Evolutionary conservation across 2,888 invertebrate species (phyloP).

Genomic region (Tenthredo scrophulariae): DNA sequence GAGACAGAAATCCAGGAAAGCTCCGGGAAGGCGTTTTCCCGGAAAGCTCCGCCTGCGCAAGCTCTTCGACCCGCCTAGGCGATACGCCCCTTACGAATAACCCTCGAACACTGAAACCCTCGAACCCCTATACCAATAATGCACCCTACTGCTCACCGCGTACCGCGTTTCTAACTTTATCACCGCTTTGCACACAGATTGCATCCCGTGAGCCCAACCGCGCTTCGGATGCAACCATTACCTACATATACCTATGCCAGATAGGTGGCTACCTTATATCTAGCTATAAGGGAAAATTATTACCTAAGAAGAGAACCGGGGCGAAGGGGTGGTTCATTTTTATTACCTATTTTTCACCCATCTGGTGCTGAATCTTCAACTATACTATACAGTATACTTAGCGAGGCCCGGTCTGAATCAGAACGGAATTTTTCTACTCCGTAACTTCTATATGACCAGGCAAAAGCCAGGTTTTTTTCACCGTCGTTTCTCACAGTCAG

Average conservation of each 20-base stretch:
- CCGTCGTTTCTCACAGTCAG: neutral
- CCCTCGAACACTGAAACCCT: slow-evolving; percentile 51
- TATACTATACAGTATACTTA: too few species aligned
- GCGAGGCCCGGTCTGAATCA: neutral
- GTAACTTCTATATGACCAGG: neutral
- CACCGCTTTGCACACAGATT: slow-evolving; percentile 73
- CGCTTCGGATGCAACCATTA: slow-evolving; percentile 70
- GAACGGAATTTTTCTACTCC: neutral
- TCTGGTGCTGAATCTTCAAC: neutral
- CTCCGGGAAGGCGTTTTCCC: slow-evolving; percentile 68
- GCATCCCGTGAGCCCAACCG: slow-evolving; percentile 61
- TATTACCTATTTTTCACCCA: neutral
- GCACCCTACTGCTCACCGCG: slow-evolving; percentile 59
- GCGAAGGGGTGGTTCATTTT: slow-evolving; percentile 16
- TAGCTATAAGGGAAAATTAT: slow-evolving; percentile 14
- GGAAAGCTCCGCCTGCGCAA: slow-evolving; percentile 74
- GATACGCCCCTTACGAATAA: slow-evolving; percentile 69
- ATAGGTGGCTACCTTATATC: slow-evolving; percentile 16
- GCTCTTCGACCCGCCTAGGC: slow-evolving; percentile 69
- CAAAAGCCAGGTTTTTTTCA: neutral
- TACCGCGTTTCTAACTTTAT: slow-evolving; percentile 61
- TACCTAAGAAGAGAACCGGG: slow-evolving; percentile 43
- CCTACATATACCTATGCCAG: slow-evolving; percentile 57
- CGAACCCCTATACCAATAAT: slow-evolving; percentile 56
- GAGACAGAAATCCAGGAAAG: slow-evolving; percentile 58